phyloP scores from a whole-genome alignment of 2,113 vertebrate genomes.

The Herpetotheres cachinnans region DNA sequence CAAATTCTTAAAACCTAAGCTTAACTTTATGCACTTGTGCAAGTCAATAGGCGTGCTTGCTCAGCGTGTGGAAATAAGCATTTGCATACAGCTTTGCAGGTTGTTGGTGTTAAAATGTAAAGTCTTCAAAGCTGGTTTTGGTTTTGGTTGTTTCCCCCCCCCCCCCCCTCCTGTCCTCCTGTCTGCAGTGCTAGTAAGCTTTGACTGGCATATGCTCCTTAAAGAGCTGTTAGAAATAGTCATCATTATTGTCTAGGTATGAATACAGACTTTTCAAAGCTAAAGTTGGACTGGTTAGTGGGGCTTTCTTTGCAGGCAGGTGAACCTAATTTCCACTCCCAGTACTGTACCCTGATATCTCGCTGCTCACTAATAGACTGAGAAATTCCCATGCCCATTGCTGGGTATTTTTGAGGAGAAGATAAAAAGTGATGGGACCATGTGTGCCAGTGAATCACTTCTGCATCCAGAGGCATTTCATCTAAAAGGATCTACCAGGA shows the following conservation, averaged over 20 bases:
- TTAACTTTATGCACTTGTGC: background rate
- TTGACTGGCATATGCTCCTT: background rate
- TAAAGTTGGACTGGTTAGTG: background rate
- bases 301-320: background rate
- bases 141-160: background rate
- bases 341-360: background rate
- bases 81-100: background rate
- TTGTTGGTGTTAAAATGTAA: background rate
- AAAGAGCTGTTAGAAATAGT: background rate
- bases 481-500: background rate
- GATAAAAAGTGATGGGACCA: background rate
- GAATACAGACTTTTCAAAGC: background rate
- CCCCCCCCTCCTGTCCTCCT: background rate
- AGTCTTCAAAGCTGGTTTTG: background rate
- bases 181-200: background rate
- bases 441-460: background rate
- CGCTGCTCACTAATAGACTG: background rate
- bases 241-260: background rate
- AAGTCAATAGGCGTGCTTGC: background rate
- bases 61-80: rapidly evolving
- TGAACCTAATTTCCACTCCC: background rate
- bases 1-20: background rate
- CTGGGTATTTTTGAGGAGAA: background rate
- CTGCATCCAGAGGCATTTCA: background rate
- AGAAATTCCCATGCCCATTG: background rate